Evolutionary conservation across 2,113 vertebrate genomes (phyloP), one percentile per base, ranked within the genome.

Genomic region (Lanius collurio): DNA sequence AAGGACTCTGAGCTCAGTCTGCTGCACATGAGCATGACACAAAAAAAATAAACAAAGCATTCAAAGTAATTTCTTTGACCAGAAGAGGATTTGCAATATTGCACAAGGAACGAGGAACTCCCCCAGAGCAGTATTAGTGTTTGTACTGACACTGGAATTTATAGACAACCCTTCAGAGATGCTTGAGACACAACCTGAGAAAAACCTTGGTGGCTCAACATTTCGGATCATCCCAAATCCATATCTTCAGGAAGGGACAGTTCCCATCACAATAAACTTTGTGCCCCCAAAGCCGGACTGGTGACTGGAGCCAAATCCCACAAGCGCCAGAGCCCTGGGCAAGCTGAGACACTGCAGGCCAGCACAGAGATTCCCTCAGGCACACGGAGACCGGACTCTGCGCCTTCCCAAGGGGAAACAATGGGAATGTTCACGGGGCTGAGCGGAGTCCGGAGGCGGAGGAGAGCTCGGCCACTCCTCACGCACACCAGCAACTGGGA

Each of bases 181-280:
- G 18, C 55, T 19, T 20, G 81, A 75, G 47, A 67, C 81, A 81
- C 8, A 44, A 57, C 27, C 37, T 13, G 35, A 57, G 60, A 70
- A 22, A 27, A n/a, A 13, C 4, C 30, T 6, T 0, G 0, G 21
- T 5, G 65, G 20, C 67, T 52, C 42, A 13, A 2, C 6, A 2
- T 15, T 26, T 26, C 0, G 6, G 41, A 7, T 10, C 33, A 46
- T 2, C 90, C n/a, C 19, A 37, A 39, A 69, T 13, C 7, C 1
- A 11, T 3, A 2, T 16, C 65, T 20, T 37, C n/a, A 57, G 60
- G 44, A 71, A 59, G 10, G 47, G 44, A 33, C 30, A 26, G 47
- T 2, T 81, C 60, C 52, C 52, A 60, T 1, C 35, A n/a, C 0
- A 0, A 35, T 2, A 26, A 71, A 21, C 41, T 37, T 71, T 1